phyloP scores from a whole-genome alignment of 2,113 vertebrate species.

The Entomyzon cyanotis region DNA sequence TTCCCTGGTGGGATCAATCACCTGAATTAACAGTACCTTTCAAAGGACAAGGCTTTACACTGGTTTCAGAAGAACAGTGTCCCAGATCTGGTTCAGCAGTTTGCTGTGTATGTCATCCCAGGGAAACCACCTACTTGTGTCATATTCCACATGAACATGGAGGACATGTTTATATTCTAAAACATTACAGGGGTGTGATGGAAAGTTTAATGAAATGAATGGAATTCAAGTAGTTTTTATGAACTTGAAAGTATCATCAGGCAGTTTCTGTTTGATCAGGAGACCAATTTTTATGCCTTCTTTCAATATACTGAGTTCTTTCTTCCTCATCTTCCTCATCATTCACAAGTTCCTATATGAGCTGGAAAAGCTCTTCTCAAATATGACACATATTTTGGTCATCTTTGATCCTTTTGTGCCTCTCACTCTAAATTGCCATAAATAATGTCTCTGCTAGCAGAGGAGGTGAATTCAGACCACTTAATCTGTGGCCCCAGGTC shows the following conservation, averaged over 20 bases:
- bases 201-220: background rate
- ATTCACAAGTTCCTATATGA: background rate
- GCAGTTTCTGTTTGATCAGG: background rate
- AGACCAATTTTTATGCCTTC: background rate
- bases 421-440: background rate
- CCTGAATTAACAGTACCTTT: background rate
- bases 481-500: background rate
- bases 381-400: background rate
- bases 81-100: background rate
- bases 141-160: background rate
- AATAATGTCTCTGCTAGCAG: background rate
- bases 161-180: background rate
- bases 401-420: background rate
- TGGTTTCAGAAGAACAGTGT: background rate
- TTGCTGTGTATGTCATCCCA: background rate
- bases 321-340: background rate
- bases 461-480: background rate
- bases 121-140: background rate
- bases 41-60: background rate
- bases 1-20: background rate
- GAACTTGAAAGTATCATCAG: background rate
- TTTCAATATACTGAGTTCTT: background rate
- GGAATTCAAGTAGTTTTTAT: background rate
- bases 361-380: background rate
- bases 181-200: fast-evolving